Evolutionary conservation across 53 echinoderm and acorn worm genomes (phyloP), one percentile per base, ranked within the genome.

Genomic region (Mesocentrotus franciscanus): DNA sequence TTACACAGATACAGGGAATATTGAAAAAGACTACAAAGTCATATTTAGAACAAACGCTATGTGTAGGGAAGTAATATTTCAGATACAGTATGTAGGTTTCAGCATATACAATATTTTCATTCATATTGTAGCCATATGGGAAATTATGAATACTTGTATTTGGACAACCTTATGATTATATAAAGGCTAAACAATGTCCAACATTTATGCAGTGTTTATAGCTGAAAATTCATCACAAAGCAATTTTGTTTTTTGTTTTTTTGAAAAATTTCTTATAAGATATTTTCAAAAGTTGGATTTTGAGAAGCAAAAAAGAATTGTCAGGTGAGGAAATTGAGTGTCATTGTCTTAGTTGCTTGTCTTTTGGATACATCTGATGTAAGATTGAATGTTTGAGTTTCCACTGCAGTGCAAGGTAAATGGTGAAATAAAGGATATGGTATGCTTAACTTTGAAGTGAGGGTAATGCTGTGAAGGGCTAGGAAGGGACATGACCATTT

Each of bases 241-340:
- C 20, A 56, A 5, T 49, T 49, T 49, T 59, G 0, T n/a, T 57
- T 58, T 57, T 58, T n/a, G 14, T 87, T 58, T 57, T 27, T 13
- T 56, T 87, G 18, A 10, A 81, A 87, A 59, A 59, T 27, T 49
- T 49, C 49, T 30, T 36, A 58, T n/a, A 87, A 87, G 58, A 87
- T 87, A 27, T 56, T 36, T 58, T 57, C 56, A 87, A 87, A 87
- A 58, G 24, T n/a, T 87, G 87, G 87, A 87, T 87, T 59, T n/a
- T 87, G 57, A 87, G 87, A 29, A 57, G 12, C n/a, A 87, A 87
- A 87, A 87, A 58, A 27, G 87, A 58, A 59, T 0, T 26, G 11
- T 20, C 26, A 87, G 87, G 87, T 87, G n/a, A 58, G 58, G 81
- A 18, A 7, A 49, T 11, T 26, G 58, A 18, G 12, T 29, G 56